Evolutionary conservation across 2,797 vertebrate genomes (phyloP).

Genomic region (Melanotaenia boesemani): DNA sequence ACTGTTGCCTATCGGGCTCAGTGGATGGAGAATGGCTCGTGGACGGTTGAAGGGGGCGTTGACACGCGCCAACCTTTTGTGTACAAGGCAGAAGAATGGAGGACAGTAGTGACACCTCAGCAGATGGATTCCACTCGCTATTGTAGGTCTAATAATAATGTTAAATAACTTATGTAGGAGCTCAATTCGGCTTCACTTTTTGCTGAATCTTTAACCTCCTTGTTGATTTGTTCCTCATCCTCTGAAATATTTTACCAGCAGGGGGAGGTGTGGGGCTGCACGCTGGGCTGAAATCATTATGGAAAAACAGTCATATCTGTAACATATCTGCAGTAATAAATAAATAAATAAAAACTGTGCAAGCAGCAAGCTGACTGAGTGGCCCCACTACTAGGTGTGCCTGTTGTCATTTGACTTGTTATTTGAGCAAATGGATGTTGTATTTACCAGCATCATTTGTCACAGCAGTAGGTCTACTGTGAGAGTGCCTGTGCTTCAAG

Average conservation of each 20-base stretch:
- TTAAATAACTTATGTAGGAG: neutral
- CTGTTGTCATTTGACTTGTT: conserved; percentile 8
- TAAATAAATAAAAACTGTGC: neutral
- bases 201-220: neutral
- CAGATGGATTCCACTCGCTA: conserved; percentile 37
- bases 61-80: conserved; percentile 60
- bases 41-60: conserved; percentile 10
- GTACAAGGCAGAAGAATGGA: conserved; percentile 15
- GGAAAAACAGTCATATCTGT: neutral
- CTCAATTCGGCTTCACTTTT: neutral
- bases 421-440: conserved; percentile 10
- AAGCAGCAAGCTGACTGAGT: neutral
- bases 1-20: conserved; percentile 27
- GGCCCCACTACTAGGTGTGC: neutral
- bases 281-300: neutral
- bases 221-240: neutral
- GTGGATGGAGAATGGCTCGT: conserved; percentile 37
- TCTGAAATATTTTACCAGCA: conserved; percentile 25
- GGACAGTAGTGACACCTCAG: conserved; percentile 15
- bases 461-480: neutral
- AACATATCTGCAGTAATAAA: neutral
- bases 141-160: neutral
- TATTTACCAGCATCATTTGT: conserved; percentile 9
- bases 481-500: conserved; percentile 8
- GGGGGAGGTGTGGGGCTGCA: conserved; percentile 50